A percentile compares a stretch with the other conserved stretches of the same genome.
Conservation (phyloP, 1,140 invertebrate genomes). For the Pachypeltis micranthus region DNA sequence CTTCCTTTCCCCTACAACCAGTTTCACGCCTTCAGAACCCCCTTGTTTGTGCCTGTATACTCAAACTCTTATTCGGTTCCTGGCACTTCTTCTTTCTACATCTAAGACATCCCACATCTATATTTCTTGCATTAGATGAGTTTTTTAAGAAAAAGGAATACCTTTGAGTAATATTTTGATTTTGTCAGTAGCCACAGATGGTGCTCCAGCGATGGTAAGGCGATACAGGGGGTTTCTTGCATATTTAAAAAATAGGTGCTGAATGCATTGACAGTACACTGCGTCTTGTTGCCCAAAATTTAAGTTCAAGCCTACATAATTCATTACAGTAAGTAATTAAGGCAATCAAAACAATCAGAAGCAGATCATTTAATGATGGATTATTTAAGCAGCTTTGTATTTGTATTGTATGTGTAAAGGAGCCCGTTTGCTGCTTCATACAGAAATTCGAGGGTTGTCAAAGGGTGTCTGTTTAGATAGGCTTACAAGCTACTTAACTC, state of each 20-base stretch:
- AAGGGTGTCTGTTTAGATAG: constrained; percentile 24
- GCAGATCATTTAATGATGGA: constrained; percentile 18
- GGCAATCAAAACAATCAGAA: constrained; percentile 19
- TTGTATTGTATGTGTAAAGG: constrained; percentile 24
- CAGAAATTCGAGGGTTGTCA: constrained; percentile 14
- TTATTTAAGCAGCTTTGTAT: constrained; percentile 26
- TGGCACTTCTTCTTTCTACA: too few relatives aligned
- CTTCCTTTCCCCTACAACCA: too few relatives aligned
- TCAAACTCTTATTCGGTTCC: too few relatives aligned
- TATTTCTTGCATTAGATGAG: too few relatives aligned
- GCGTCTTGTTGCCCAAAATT: constrained; percentile 11
- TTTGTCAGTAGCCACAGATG: too few relatives aligned
- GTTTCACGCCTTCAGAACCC: too few relatives aligned
- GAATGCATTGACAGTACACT: background rate
- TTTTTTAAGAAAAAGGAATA: too few relatives aligned
- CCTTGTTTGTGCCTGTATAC: too few relatives aligned
- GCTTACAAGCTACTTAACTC: constrained; percentile 18
- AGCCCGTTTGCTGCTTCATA: constrained; percentile 14
- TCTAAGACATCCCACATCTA: too few relatives aligned
- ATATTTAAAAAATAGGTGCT: constrained; percentile 5
- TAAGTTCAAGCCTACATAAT: background rate
- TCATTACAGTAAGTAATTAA: background rate
- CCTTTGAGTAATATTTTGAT: too few relatives aligned
- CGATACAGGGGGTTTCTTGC: too few relatives aligned
- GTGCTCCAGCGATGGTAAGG: too few relatives aligned